Conservation (phyloP, 2,113 vertebrate species). For the Sinocyclocheilus rhinocerous region DNA sequence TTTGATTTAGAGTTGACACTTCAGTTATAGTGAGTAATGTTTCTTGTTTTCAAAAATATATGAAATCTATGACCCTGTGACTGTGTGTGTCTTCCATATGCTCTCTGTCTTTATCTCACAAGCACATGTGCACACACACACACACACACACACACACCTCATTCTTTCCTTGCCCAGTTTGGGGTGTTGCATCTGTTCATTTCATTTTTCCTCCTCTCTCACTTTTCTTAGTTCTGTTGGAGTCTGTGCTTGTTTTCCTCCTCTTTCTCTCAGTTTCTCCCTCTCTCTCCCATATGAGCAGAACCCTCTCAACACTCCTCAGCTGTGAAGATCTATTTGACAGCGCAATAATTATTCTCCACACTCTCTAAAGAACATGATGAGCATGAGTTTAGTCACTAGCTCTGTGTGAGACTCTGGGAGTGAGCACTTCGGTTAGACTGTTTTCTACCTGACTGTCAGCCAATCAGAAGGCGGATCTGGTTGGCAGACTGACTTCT, state of each 20-base stretch:
- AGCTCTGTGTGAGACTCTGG: background rate
- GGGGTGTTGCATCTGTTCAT: background rate
- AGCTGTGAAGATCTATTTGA: conserved; percentile 21
- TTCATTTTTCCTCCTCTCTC: background rate
- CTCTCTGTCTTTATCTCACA: background rate
- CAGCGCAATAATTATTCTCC: conserved; percentile 12
- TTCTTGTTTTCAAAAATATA: background rate
- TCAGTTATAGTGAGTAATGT: no score
- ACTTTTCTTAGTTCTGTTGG: background rate
- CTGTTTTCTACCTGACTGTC: background rate
- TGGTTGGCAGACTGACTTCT: conserved; percentile 31
- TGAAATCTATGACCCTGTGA: background rate
- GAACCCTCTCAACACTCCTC: background rate
- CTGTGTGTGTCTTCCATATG: background rate
- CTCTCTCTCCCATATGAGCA: conserved; percentile 2
- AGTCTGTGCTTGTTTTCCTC: conserved; percentile 13
- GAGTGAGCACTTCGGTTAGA: background rate
- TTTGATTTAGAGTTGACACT: no score
- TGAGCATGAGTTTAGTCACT: background rate
- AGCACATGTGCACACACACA: conserved; percentile 7
- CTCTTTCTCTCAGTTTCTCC: conserved; percentile 27
- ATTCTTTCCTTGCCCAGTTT: background rate
- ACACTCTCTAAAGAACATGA: background rate
- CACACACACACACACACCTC: background rate
- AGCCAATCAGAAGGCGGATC: conserved; percentile 25